A percentile compares a stretch with the other conserved stretches of the same genome.
These are phyloP conservation scores for Crotalus adamanteus DNA, from an alignment of 2,797 vertebrate species.

Conservation along the genomic window DNA sequence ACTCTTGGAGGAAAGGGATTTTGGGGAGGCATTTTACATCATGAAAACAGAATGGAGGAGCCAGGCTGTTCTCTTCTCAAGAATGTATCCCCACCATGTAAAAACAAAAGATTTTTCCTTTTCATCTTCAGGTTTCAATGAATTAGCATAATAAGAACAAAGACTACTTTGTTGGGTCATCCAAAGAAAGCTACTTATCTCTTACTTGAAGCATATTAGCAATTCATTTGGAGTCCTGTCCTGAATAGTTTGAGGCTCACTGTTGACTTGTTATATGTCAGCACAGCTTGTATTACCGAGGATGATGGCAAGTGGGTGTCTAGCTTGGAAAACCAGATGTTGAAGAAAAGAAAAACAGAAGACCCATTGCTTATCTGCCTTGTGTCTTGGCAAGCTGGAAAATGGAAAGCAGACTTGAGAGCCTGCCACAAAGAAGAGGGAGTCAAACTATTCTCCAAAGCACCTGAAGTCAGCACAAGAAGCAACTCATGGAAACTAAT, in stretches of 20 bases:
- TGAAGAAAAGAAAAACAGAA: background rate
- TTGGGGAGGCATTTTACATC: background rate
- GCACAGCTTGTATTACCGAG: background rate
- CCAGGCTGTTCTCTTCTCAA: background rate
- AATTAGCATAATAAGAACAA: background rate
- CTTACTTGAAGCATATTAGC: background rate
- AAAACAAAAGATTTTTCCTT: background rate
- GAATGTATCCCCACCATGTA: background rate
- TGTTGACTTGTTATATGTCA: background rate
- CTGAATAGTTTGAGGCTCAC: background rate
- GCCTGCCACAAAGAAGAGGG: background rate
- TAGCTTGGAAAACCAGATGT: background rate
- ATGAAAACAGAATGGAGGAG: background rate
- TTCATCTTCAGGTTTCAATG: background rate
- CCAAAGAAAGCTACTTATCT: background rate
- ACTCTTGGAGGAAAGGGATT: background rate
- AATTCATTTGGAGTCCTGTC: background rate
- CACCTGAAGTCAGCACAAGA: background rate
- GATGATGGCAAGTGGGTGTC: background rate
- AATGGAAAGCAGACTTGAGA: background rate
- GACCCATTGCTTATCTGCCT: background rate
- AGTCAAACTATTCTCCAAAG: background rate
- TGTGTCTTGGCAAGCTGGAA: background rate
- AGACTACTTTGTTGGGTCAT: background rate
- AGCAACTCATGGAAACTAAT: background rate